Evolutionary conservation across 2,888 invertebrate genomes (phyloP).

Genomic region (Andrena bicolor): DNA sequence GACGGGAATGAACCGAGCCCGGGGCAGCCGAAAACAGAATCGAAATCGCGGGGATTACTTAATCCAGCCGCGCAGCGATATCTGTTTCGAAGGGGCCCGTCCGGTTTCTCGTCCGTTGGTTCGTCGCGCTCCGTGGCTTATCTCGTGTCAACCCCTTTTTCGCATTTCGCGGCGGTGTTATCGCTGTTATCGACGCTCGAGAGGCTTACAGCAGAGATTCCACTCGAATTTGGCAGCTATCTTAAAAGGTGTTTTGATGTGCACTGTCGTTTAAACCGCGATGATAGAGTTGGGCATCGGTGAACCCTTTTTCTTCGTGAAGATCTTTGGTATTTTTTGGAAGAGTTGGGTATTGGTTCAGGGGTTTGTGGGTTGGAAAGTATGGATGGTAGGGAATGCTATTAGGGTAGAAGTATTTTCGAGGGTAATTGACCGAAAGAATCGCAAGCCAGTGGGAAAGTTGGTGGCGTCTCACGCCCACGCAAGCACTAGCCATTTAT

Average conservation of each 20-base stretch:
- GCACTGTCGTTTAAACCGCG: too few relatives aligned
- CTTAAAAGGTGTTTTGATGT: too few relatives aligned
- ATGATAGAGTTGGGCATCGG: too few relatives aligned
- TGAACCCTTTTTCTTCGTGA: too few relatives aligned
- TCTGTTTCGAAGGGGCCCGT: conserved; percentile 63
- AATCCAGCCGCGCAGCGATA: conserved; percentile 43
- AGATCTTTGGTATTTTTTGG: too few relatives aligned
- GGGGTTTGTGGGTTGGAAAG: too few relatives aligned
- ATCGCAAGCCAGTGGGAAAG: background rate
- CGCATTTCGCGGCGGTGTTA: background rate
- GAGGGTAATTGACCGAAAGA: background rate
- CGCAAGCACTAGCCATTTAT: conserved; percentile 64
- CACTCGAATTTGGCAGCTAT: conserved; percentile 8
- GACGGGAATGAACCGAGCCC: conserved; percentile 9
- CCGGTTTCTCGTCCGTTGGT: conserved; percentile 53
- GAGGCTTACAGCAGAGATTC: background rate
- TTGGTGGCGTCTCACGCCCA: background rate
- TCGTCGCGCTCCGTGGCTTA: conserved; percentile 52
- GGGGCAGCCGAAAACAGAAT: conserved; percentile 34
- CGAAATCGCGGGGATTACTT: conserved; percentile 47
- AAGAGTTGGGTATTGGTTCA: too few relatives aligned
- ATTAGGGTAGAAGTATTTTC: background rate
- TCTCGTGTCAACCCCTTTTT: conserved; percentile 42
- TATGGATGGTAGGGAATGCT: too few relatives aligned
- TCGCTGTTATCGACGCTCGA: background rate